A percentile compares a stretch with the other conserved stretches of the same genome.
These are phyloP conservation scores for Hoplodrina ambigua DNA, from an alignment of 2,888 invertebrate species.

Conservation along the genomic window DNA sequence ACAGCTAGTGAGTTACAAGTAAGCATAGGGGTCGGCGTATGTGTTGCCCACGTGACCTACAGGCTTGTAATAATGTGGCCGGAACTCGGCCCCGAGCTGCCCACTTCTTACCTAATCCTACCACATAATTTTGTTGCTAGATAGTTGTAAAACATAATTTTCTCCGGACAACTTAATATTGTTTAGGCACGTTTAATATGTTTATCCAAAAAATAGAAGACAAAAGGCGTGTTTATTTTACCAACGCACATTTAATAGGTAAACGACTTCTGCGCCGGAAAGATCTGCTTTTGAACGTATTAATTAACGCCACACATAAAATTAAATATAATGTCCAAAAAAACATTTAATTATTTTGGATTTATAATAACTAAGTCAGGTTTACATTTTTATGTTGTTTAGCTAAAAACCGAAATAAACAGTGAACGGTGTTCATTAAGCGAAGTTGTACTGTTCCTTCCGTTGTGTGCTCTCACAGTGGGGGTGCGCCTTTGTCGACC, in stretches of 20 bases:
- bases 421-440: slow-evolving; percentile 44
- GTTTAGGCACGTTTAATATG: not conserved
- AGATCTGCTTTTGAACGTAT: slow-evolving; percentile 21
- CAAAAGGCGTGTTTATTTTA: not conserved
- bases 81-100: not conserved
- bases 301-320: slow-evolving; percentile 26
- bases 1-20: slow-evolving; percentile 3
- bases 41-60: slow-evolving; percentile 21
- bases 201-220: slow-evolving; percentile 10
- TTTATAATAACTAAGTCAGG: slow-evolving; percentile 5
- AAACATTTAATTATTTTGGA: slow-evolving; percentile 2
- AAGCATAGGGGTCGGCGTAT: slow-evolving; percentile 7
- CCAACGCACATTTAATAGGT: slow-evolving; percentile 8
- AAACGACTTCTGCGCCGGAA: slow-evolving; percentile 10
- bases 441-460: slow-evolving; percentile 51
- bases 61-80: slow-evolving; percentile 12
- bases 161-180: not conserved
- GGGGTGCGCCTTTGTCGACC: slow-evolving; percentile 51
- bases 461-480: slow-evolving; percentile 32
- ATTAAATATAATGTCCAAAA: slow-evolving; percentile 10
- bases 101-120: slow-evolving; percentile 7
- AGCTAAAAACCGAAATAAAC: slow-evolving; percentile 34
- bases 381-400: slow-evolving; percentile 16
- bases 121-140: slow-evolving; percentile 6
- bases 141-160: not conserved